Evolutionary conservation across 1,140 invertebrate species (phyloP).

Genomic region (Cotesia vestalis): DNA sequence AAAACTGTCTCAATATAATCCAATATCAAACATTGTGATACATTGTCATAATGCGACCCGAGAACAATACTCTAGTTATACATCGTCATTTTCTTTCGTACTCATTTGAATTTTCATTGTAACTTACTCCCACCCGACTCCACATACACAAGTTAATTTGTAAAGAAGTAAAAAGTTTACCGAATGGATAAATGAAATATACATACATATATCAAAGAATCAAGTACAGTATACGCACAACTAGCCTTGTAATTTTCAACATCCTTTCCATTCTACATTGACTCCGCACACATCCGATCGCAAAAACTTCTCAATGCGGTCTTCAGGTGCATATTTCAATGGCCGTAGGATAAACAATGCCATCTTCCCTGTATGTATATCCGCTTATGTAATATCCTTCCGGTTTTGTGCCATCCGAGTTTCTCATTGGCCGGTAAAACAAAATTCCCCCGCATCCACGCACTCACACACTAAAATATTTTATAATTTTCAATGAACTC

Average conservation of each 20-base stretch:
- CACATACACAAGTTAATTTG: no score
- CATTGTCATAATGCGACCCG: no score
- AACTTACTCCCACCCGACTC: no score
- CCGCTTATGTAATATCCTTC: conserved; percentile 63
- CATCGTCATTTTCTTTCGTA: no score
- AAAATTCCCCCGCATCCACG: no score
- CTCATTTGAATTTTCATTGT: no score
- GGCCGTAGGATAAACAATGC: conserved; percentile 50
- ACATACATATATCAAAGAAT: conserved; percentile 21
- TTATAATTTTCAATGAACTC: no score
- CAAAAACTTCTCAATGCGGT: conserved; percentile 46
- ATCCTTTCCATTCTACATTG: conserved; percentile 50
- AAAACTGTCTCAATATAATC: no score
- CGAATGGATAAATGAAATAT: not conserved
- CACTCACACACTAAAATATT: no score
- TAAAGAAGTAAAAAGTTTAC: not conserved
- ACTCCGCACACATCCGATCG: conserved; percentile 35
- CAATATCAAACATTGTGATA: no score
- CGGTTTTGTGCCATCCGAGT: conserved; percentile 43
- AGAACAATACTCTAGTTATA: no score
- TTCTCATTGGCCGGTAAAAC: not conserved
- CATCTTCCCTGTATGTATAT: conserved; percentile 50
- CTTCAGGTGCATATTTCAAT: conserved; percentile 56
- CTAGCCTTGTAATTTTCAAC: conserved; percentile 53
- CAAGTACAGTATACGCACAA: conserved; percentile 2